phyloP scores from a whole-genome alignment of 2,113 vertebrate genomes.

The Odocoileus hemionus region DNA sequence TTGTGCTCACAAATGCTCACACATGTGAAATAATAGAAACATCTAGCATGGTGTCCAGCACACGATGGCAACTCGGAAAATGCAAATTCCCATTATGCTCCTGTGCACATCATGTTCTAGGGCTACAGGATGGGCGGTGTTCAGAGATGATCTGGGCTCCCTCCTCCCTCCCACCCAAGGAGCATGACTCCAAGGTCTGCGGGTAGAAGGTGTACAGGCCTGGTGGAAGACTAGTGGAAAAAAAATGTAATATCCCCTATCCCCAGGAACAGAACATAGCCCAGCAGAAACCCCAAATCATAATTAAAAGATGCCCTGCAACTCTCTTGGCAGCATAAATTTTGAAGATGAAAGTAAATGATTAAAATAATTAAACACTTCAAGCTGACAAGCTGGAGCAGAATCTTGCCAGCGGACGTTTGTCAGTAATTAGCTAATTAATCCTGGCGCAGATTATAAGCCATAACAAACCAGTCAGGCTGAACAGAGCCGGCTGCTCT shows the following conservation, averaged over 20 bases:
- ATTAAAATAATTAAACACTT: slow-evolving; percentile 99
- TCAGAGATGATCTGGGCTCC: not conserved
- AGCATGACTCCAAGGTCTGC: not conserved
- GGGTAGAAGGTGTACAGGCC: not conserved
- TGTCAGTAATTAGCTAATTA: slow-evolving; percentile 99
- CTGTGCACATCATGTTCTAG: not conserved
- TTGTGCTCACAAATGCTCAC: not conserved
- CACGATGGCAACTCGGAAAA: not conserved
- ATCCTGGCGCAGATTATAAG: slow-evolving; percentile 99
- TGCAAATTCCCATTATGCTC: not conserved
- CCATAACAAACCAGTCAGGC: slow-evolving; percentile 99
- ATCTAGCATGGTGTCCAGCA: not conserved
- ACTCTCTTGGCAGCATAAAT: slow-evolving; percentile 96
- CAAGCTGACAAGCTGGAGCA: slow-evolving; percentile 98
- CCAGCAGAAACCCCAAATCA: slow-evolving; percentile 80
- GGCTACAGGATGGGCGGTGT: not conserved
- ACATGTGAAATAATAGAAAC: not conserved
- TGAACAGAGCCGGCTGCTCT: slow-evolving; percentile 91
- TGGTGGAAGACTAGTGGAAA: slow-evolving; percentile 74
- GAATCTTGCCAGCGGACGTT: slow-evolving; percentile 99
- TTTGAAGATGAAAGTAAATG: slow-evolving; percentile 99
- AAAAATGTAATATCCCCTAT: slow-evolving; percentile 63
- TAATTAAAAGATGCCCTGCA: slow-evolving; percentile 99
- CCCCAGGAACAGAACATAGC: slow-evolving; percentile 61
- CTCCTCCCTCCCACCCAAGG: not conserved